Evolutionary conservation across 2,113 vertebrate species (phyloP).

Genomic region (Gambusia affinis): DNA sequence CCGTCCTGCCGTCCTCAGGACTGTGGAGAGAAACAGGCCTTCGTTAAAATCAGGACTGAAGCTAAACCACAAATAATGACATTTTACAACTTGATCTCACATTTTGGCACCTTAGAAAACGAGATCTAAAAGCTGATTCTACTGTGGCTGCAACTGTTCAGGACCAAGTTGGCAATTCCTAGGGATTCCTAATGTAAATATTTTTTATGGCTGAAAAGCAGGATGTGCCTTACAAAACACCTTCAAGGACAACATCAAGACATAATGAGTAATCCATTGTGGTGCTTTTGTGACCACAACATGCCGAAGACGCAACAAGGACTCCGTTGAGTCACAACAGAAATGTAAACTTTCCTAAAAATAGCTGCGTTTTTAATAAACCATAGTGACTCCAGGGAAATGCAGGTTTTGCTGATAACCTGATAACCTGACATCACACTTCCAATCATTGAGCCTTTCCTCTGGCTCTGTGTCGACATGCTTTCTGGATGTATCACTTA

Average conservation of each 20-base stretch:
- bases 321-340: conserved; percentile 14
- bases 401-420: background rate
- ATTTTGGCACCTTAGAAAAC: background rate
- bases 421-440: background rate
- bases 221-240: background rate
- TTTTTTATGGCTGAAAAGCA: conserved; percentile 34
- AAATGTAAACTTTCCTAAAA: conserved; percentile 52
- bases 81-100: background rate
- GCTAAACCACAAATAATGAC: too few species aligned
- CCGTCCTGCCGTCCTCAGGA: conserved; percentile 33
- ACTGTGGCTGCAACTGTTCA: conserved; percentile 1
- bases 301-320: conserved; percentile 23
- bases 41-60: conserved; percentile 32
- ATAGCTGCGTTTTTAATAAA: conserved; percentile 51
- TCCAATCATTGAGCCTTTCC: conserved; percentile 18
- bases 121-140: background rate
- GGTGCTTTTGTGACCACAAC: conserved; percentile 29
- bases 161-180: background rate
- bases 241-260: conserved; percentile 41
- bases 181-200: background rate
- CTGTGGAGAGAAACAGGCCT: conserved; percentile 53
- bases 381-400: conserved; percentile 10
- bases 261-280: conserved; percentile 31
- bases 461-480: conserved; percentile 8
- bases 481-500: conserved; percentile 26